Percentiles rank a stretch among this genome's conserved stretches.
These are phyloP conservation scores for Pachyramphus minor DNA, from an alignment of 2,113 vertebrate species.

Conservation along the genomic window DNA sequence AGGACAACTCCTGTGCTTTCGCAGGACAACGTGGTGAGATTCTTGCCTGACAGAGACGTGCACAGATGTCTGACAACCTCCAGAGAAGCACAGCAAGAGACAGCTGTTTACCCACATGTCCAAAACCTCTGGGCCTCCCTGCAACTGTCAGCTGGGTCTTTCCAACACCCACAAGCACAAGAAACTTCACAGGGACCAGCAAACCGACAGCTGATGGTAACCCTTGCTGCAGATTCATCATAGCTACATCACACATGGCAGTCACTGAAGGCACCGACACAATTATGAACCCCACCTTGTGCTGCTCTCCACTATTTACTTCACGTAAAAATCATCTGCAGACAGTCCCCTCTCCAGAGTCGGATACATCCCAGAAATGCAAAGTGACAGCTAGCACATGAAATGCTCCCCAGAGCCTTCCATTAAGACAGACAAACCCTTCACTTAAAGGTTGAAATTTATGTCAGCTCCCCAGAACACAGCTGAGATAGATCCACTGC, in stretches of 20 bases:
- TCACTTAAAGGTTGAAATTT: conserved; percentile 18
- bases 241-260: fast-evolving
- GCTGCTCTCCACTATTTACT: neutral
- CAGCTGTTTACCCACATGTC: neutral
- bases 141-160: neutral
- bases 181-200: neutral
- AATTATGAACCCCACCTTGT: neutral
- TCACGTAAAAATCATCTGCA: neutral
- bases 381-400: conserved; percentile 14
- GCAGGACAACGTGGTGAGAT: neutral
- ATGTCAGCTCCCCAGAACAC: neutral
- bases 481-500: neutral
- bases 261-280: fast-evolving
- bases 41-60: neutral
- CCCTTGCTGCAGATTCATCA: neutral
- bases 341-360: neutral
- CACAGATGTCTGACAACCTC: neutral
- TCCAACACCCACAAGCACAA: neutral
- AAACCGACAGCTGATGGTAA: neutral
- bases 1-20: conserved; percentile 1
- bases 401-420: neutral
- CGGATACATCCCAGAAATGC: neutral
- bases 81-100: neutral
- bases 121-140: neutral
- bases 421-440: conserved; percentile 6